These are phyloP conservation scores for Lutjanus campechanus DNA, from an alignment of 2,797 vertebrate genomes.

Conservation along the genomic window DNA sequence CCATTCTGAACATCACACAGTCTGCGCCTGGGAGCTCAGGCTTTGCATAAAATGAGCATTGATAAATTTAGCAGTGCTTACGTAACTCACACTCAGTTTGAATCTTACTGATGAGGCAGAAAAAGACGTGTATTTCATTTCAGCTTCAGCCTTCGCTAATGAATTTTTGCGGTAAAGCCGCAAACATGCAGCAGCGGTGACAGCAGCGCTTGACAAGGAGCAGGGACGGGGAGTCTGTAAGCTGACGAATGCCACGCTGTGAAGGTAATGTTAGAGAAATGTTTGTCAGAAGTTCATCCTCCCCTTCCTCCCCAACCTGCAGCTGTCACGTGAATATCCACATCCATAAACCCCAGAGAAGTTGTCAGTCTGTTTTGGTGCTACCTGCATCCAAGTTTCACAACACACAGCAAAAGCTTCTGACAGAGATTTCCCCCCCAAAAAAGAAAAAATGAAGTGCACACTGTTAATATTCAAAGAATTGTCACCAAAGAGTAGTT, in stretches of 20 bases:
- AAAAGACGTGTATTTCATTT: slow-evolving; percentile 73
- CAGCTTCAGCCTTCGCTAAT: slow-evolving; percentile 65
- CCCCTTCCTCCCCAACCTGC: slow-evolving; percentile 13
- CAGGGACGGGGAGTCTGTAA: slow-evolving; percentile 32
- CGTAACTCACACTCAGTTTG: slow-evolving; percentile 82
- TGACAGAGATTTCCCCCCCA: slow-evolving; percentile 3
- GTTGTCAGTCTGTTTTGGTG: slow-evolving; percentile 35
- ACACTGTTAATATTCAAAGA: slow-evolving; percentile 53
- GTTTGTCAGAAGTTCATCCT: slow-evolving; percentile 35
- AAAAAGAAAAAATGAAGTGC: slow-evolving; percentile 2
- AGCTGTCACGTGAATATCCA: slow-evolving; percentile 37
- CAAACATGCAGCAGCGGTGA: slow-evolving; percentile 63
- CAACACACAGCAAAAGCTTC: slow-evolving; percentile 20
- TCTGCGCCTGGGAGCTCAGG: slow-evolving; percentile 78
- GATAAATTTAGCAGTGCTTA: slow-evolving; percentile 88
- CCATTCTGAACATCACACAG: slow-evolving; percentile 73
- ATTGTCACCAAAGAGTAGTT: slow-evolving; percentile 41
- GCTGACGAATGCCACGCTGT: slow-evolving; percentile 39
- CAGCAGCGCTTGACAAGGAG: slow-evolving; percentile 34
- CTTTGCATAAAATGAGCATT: slow-evolving; percentile 86
- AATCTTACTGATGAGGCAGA: slow-evolving; percentile 86
- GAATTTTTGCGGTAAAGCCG: slow-evolving; percentile 67
- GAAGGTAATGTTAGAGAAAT: slow-evolving; percentile 58
- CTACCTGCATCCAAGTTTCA: slow-evolving; percentile 32
- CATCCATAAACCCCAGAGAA: slow-evolving; percentile 45